Base-by-base conservation (phyloP, 2,888 invertebrate genomes). In the Trissolcus brochymenae region DNA sequence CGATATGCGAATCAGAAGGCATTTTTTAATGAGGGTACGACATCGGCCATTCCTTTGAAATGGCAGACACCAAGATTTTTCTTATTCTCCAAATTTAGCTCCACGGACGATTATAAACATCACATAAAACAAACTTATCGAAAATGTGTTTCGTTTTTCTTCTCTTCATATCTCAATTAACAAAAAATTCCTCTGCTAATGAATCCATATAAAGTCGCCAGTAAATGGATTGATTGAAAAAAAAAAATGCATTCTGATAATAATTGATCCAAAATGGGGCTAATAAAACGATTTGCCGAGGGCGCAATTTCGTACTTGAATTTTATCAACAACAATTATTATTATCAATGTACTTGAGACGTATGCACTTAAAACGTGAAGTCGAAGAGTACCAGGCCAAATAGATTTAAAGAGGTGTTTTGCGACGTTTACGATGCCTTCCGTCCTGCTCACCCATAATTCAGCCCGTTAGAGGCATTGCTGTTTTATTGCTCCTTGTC, bases 381-480 rank as follows among this genome's bases (percentile, higher is more conserved):
- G 79, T 66, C 64, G 66, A 76, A 29, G 61, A 76, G 73, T 79
- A 79, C 76, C 73, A 79, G 53, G 66, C 70, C 72, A 70, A 79
- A 79, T 76, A 79, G 79, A 79, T 76, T 79, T 79, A 79, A 79
- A 76, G 76, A 76, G 79, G 79, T 79, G 76, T 79, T 79, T 79
- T 79, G 79, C 79, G 79, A 76, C 79, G 76, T 79, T 79, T 79
- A 79, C 79, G 79, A 79, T 66, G 67, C 76, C 79, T 79, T 79
- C 79, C 76, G 78, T 80, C 79, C 79, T 81, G 79, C 81, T 83
- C 75, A 73, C 68, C 82, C 81, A 82, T 82, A 84, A 85, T 85
- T 85, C 81, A 84, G 84, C 82, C 82, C 82, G 81, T 84, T 84
- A 82, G 82, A 84, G 80, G 79, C 71, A 81, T 79, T 81, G 80